Evolutionary conservation across 2,888 invertebrate genomes (phyloP).

Genomic region (Microctonus hyperodae): DNA sequence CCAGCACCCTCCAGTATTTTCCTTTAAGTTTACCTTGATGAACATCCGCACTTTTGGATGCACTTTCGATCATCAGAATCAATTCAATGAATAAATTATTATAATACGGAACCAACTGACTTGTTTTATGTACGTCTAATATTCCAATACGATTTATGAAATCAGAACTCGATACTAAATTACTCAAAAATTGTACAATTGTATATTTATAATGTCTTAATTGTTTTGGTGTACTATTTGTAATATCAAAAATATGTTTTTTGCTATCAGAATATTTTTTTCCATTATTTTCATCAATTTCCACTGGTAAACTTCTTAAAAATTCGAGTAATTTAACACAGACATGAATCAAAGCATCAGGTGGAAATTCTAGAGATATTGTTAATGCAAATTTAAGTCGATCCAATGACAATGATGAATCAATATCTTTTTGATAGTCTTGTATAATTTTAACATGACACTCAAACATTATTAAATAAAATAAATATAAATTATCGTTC

Average conservation of each 20-base stretch:
- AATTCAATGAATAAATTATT: slow-evolving; percentile 75
- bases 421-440: slow-evolving; percentile 53
- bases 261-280: slow-evolving; percentile 37
- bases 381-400: slow-evolving; percentile 72
- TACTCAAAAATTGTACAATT: slow-evolving; percentile 76
- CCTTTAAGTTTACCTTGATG: slow-evolving; percentile 67
- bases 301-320: slow-evolving; percentile 72
- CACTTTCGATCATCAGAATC: slow-evolving; percentile 72
- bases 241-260: slow-evolving; percentile 70
- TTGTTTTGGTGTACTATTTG: slow-evolving; percentile 74
- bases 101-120: slow-evolving; percentile 70
- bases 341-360: slow-evolving; percentile 70
- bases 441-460: slow-evolving; percentile 68
- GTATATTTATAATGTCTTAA: slow-evolving; percentile 86
- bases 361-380: slow-evolving; percentile 73
- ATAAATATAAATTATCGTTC: slow-evolving; percentile 74
- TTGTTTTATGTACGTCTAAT: slow-evolving; percentile 64
- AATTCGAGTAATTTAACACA: slow-evolving; percentile 74
- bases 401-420: slow-evolving; percentile 44
- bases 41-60: slow-evolving; percentile 71
- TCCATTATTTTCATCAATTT: slow-evolving; percentile 66
- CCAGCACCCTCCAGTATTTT: slow-evolving; percentile 84
- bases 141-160: slow-evolving; percentile 74
- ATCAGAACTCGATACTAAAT: slow-evolving; percentile 72
- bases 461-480: slow-evolving; percentile 76